Evolutionary conservation across 2,797 vertebrate species (phyloP).

Genomic region (Myioborus melanocephalus): DNA sequence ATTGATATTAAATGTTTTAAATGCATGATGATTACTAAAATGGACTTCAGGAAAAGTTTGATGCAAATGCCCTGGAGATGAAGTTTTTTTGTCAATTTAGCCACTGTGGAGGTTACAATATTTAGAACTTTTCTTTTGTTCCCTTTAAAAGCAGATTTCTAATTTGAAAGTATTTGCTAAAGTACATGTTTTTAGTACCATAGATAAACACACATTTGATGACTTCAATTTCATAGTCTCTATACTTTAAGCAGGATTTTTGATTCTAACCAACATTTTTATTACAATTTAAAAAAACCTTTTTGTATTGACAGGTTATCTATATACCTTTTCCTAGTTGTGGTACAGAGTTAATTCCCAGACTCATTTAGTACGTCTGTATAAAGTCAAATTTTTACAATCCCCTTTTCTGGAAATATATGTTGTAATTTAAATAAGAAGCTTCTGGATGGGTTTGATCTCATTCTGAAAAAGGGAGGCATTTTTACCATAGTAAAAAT

Average conservation of each 20-base stretch:
- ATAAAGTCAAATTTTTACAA: neutral
- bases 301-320: neutral
- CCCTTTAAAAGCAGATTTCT: neutral
- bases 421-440: neutral
- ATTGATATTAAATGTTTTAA: neutral
- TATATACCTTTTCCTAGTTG: neutral
- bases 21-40: neutral
- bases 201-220: rapidly evolving
- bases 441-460: neutral
- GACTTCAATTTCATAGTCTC: neutral
- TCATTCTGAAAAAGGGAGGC: neutral
- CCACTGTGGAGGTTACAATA: neutral
- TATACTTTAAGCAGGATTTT: neutral
- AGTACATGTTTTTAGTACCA: neutral
- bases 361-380: neutral
- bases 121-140: neutral
- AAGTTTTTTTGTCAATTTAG: neutral
- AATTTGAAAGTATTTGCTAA: neutral
- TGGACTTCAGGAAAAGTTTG: neutral
- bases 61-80: neutral
- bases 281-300: rapidly evolving
- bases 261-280: neutral
- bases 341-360: neutral
- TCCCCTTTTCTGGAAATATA: neutral
- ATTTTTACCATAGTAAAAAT: neutral